These are phyloP conservation scores for Himantopus leucocephalus DNA, from an alignment of 2,113 vertebrate species.

Conservation along the genomic window DNA sequence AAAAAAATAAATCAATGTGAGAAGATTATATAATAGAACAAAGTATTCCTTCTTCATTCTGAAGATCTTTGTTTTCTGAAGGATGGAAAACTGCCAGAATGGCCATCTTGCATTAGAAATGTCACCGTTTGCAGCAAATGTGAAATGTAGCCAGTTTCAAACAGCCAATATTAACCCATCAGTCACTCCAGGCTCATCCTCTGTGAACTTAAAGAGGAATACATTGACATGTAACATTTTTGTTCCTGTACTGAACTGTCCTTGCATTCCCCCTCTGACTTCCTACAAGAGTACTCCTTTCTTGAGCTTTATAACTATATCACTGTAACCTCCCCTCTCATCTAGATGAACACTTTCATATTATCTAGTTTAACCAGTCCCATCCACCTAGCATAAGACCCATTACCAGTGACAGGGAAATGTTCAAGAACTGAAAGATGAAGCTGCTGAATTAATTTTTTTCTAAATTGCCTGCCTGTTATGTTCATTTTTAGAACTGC, in stretches of 20 bases:
- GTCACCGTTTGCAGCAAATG: not conserved
- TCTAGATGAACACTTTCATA: not conserved
- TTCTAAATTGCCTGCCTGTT: not conserved
- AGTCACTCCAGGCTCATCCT: not conserved
- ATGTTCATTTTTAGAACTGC: not conserved
- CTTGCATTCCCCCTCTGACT: not conserved
- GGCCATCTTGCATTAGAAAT: not conserved
- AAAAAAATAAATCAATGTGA: not conserved
- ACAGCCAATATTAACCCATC: not conserved
- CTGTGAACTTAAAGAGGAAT: not conserved
- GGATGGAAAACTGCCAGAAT: not conserved
- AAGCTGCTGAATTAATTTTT: not conserved
- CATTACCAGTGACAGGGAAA: not conserved
- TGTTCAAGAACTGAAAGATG: not conserved
- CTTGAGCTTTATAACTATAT: not conserved
- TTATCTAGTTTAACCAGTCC: not conserved
- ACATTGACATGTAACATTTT: not conserved
- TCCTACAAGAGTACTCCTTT: not conserved
- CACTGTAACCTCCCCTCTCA: not conserved
- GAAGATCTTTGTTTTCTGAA: not conserved
- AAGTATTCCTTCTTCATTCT: slow-evolving; percentile 26
- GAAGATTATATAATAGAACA: slow-evolving; percentile 16
- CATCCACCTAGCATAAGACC: not conserved
- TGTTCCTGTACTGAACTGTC: not conserved
- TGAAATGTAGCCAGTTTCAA: not conserved